A percentile compares a stretch with the other conserved stretches of the same genome.
phyloP scores from a whole-genome alignment of 2,113 vertebrate species.

The Neotoma lepida region DNA sequence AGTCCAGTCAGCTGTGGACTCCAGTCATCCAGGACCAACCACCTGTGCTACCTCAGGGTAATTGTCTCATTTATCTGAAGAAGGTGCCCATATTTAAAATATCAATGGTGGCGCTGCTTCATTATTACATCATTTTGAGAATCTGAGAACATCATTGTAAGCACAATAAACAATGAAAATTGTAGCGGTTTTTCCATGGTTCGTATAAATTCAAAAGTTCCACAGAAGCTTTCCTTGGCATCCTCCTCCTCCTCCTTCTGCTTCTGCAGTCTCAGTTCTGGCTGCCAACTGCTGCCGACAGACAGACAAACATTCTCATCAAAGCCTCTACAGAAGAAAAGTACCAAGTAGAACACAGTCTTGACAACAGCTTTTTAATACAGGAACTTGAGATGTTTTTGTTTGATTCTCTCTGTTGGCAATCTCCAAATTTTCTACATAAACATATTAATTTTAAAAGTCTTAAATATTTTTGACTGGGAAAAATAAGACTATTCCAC shows the following conservation, averaged over 20 bases:
- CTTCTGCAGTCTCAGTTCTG: not conserved
- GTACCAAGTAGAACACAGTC: not conserved
- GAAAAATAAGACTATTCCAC: not conserved
- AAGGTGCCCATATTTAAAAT: constrained; percentile 13
- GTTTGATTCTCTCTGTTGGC: constrained; percentile 28
- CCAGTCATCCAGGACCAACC: not conserved
- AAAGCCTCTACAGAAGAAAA: constrained; percentile 24
- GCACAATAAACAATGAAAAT: constrained; percentile 43
- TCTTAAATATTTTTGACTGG: constrained; percentile 14
- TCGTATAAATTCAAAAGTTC: not conserved
- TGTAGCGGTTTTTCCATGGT: not conserved
- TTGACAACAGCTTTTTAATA: not conserved
- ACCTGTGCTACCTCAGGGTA: not conserved
- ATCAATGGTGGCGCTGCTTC: not conserved
- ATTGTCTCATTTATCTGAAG: constrained; percentile 22
- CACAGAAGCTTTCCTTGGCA: not conserved
- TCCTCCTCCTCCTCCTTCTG: not conserved
- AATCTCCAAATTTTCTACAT: constrained; percentile 47
- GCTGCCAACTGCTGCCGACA: not conserved
- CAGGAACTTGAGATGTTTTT: not conserved
- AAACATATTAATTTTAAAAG: constrained; percentile 39
- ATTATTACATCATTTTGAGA: constrained; percentile 19
- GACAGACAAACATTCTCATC: not conserved
- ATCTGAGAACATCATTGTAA: not conserved
- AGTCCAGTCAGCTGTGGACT: not conserved